These are phyloP conservation scores for Sebastes vulpes DNA, from an alignment of 2,797 vertebrate genomes.

Conservation along the genomic window DNA sequence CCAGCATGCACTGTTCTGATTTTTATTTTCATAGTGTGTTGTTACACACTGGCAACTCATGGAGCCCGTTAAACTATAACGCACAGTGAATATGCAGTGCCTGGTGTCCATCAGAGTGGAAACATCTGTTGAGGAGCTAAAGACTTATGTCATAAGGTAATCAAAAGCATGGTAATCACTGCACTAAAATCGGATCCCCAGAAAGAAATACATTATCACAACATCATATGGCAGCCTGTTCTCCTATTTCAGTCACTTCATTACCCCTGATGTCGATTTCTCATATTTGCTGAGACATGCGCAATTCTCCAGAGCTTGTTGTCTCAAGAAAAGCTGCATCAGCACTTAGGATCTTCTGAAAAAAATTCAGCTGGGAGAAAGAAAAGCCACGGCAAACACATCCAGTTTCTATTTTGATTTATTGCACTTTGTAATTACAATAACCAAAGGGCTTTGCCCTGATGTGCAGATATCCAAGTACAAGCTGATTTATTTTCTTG, in stretches of 20 bases:
- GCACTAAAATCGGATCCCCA: slow-evolving; percentile 52
- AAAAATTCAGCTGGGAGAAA: slow-evolving; percentile 44
- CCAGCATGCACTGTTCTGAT: not conserved
- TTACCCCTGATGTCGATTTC: slow-evolving; percentile 77
- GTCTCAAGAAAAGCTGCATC: slow-evolving; percentile 74
- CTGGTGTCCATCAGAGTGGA: slow-evolving; percentile 25
- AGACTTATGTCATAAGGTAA: slow-evolving; percentile 51
- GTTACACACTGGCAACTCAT: slow-evolving; percentile 1
- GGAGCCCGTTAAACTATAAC: not conserved
- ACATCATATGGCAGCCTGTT: slow-evolving; percentile 47
- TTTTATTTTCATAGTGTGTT: not conserved
- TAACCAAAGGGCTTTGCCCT: slow-evolving; percentile 68
- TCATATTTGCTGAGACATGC: slow-evolving; percentile 79
- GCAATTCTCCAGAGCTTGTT: slow-evolving; percentile 75
- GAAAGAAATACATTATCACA: slow-evolving; percentile 61
- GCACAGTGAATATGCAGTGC: slow-evolving; percentile 1
- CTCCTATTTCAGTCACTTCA: slow-evolving; percentile 76
- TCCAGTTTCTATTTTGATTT: slow-evolving; percentile 75
- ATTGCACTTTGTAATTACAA: slow-evolving; percentile 79
- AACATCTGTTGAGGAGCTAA: slow-evolving; percentile 53
- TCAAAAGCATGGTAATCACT: slow-evolving; percentile 68
- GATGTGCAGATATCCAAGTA: slow-evolving; percentile 69
- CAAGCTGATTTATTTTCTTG: slow-evolving; percentile 71
- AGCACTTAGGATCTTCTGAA: slow-evolving; percentile 61
- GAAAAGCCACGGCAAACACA: slow-evolving; percentile 59